Evolutionary conservation across 2,888 invertebrate species (phyloP).

Genomic region (Spilarctia lutea): DNA sequence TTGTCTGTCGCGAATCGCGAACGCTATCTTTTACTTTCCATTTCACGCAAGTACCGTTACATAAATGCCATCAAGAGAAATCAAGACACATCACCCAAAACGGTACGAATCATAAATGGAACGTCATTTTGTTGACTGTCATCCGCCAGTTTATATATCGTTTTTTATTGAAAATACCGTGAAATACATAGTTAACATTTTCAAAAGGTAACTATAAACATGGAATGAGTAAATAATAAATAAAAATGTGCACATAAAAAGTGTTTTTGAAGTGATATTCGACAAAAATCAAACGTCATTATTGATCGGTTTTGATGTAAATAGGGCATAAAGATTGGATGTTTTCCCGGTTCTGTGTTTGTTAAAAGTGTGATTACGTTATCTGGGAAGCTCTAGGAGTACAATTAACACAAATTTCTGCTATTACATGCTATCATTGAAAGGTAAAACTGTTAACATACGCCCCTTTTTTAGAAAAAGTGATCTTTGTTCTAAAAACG

Average conservation of each 20-base stretch:
- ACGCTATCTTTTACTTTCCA: slow-evolving; percentile 25
- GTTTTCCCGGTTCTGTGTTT: slow-evolving; percentile 30
- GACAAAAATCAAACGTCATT: slow-evolving; percentile 19
- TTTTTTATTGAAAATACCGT: slow-evolving; percentile 39
- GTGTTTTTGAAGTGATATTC: slow-evolving; percentile 26
- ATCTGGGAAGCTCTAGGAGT: slow-evolving; percentile 15
- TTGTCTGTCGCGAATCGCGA: neutral
- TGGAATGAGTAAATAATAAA: neutral
- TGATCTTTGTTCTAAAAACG: neutral
- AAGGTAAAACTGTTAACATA: slow-evolving; percentile 8
- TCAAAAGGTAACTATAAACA: slow-evolving; percentile 32
- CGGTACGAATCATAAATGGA: slow-evolving; percentile 38
- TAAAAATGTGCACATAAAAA: neutral
- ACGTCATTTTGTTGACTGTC: slow-evolving; percentile 45
- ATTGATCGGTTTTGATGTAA: slow-evolving; percentile 48
- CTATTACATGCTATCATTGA: neutral
- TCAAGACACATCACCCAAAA: slow-evolving; percentile 45
- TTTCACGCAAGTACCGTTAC: slow-evolving; percentile 44
- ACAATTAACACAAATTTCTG: neutral
- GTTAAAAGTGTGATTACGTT: slow-evolving; percentile 24
- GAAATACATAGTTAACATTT: slow-evolving; percentile 13
- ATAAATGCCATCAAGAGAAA: slow-evolving; percentile 18
- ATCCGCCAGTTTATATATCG: slow-evolving; percentile 27
- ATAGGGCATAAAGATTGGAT: slow-evolving; percentile 41
- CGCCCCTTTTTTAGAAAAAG: slow-evolving; percentile 35